phyloP scores from a whole-genome alignment of 2,888 invertebrate genomes.

The Tiphia femorata region DNA sequence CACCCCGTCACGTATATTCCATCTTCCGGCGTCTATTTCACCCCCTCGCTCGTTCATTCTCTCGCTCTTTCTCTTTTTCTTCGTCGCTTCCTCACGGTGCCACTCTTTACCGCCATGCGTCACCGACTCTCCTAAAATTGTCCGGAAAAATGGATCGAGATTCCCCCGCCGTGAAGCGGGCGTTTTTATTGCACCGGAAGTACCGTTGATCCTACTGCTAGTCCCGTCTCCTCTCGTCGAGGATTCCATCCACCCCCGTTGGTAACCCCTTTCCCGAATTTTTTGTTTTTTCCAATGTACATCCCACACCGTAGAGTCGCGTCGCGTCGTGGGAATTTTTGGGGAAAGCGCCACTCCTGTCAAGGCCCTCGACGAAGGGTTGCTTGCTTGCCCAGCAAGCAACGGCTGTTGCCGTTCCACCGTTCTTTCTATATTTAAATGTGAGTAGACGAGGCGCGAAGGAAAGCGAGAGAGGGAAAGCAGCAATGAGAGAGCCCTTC shows the following conservation, averaged over 20 bases:
- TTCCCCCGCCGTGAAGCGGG: constrained; percentile 29
- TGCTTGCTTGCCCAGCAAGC: constrained; percentile 7
- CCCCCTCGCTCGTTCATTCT: constrained; percentile 2
- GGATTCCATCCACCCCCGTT: constrained; percentile 16
- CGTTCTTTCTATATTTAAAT: constrained; percentile 56
- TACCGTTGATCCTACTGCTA: constrained; percentile 40
- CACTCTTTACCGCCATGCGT: neutral
- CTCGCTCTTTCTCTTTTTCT: neutral
- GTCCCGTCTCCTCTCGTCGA: constrained; percentile 14
- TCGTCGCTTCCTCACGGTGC: neutral
- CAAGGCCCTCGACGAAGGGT: constrained; percentile 28
- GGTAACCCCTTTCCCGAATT: constrained; percentile 53
- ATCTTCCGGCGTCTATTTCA: constrained; percentile 26
- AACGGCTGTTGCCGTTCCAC: neutral
- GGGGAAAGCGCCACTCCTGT: constrained; percentile 50
- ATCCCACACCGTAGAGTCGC: constrained; percentile 40
- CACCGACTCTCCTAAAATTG: constrained; percentile 15
- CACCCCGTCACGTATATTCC: constrained; percentile 37
- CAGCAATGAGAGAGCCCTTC: too few species aligned
- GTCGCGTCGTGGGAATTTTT: constrained; percentile 58
- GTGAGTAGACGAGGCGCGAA: constrained; percentile 18
- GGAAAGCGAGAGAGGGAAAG: neutral
- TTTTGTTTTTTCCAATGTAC: constrained; percentile 58
- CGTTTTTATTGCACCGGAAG: constrained; percentile 53
- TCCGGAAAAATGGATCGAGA: constrained; percentile 20